phyloP scores from a whole-genome alignment of 2,888 invertebrate genomes.

The Drosophila algonquin region DNA sequence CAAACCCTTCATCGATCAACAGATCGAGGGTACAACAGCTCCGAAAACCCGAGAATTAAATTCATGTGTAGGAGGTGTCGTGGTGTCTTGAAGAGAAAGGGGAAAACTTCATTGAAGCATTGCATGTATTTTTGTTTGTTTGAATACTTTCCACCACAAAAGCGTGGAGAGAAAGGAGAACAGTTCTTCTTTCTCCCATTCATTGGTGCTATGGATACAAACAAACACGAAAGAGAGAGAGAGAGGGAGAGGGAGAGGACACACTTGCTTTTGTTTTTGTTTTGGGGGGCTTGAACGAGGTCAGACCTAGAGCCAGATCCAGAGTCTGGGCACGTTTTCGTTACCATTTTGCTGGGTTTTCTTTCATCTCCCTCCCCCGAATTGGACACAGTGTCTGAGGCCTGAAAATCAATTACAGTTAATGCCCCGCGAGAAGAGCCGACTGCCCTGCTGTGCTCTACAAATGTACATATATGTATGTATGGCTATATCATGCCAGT shows the following conservation, averaged over 20 bases:
- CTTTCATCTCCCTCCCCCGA: conserved; percentile 19
- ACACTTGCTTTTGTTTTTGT: conserved; percentile 33
- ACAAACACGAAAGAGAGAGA: no score
- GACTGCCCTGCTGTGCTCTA: conserved; percentile 17
- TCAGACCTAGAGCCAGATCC: conserved; percentile 45
- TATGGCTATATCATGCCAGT: conserved; percentile 9
- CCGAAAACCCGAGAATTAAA: neutral
- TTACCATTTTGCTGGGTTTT: conserved; percentile 52
- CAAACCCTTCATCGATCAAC: no score
- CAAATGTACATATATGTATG: no score
- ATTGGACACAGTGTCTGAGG: conserved; percentile 37
- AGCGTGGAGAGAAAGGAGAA: conserved; percentile 19
- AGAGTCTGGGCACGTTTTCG: conserved; percentile 70
- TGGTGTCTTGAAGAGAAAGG: conserved; percentile 26
- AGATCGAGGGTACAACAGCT: neutral
- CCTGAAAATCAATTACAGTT: conserved; percentile 71
- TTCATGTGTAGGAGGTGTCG: neutral
- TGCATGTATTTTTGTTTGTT: conserved; percentile 2
- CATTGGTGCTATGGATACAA: conserved; percentile 3
- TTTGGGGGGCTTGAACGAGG: conserved; percentile 53
- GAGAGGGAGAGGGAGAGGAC: neutral
- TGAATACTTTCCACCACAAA: conserved; percentile 30
- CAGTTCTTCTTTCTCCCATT: conserved; percentile 20
- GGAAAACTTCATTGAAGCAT: conserved; percentile 16
- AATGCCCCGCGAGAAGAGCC: conserved; percentile 40